These are phyloP conservation scores for Apeltes quadracus DNA, from an alignment of 2,113 vertebrate species.

Conservation along the genomic window DNA sequence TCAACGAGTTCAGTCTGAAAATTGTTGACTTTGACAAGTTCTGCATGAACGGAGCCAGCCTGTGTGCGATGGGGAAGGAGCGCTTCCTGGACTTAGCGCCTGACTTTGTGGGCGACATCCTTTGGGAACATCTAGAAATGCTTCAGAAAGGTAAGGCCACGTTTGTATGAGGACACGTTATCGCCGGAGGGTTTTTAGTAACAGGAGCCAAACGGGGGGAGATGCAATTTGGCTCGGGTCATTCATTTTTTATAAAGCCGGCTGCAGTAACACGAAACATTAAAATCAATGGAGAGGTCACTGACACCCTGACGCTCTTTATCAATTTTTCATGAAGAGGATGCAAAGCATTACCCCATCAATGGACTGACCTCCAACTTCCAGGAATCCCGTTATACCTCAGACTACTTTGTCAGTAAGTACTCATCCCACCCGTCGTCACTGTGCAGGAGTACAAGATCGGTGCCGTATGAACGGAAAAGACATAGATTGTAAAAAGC, in stretches of 20 bases:
- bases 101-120: conserved; percentile 98
- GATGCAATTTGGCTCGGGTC: conserved; percentile 60
- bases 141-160: conserved; percentile 92
- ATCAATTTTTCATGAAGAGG: conserved; percentile 87
- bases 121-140: conserved; percentile 99
- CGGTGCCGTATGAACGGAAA: conserved; percentile 12
- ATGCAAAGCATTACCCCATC: conserved; percentile 90
- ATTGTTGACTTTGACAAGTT: conserved; percentile 97
- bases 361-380: conserved; percentile 89
- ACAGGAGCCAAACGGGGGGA: conserved; percentile 69
- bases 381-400: conserved; percentile 95
- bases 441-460: conserved; percentile 9
- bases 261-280: conserved; percentile 77
- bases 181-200: conserved; percentile 27
- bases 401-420: conserved; percentile 99
- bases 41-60: conserved; percentile 90
- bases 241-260: conserved; percentile 77
- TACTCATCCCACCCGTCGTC: conserved; percentile 60
- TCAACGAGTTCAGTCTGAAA: conserved; percentile 98
- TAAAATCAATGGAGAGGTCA: conserved; percentile 77
- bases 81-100: conserved; percentile 96
- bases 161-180: not conserved
- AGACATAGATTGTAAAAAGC: too few species aligned
- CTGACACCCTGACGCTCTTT: conserved; percentile 64
- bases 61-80: conserved; percentile 96